These are phyloP conservation scores for Kryphioiulus occultus DNA, from an alignment of 2,888 invertebrate genomes.

Conservation along the genomic window DNA sequence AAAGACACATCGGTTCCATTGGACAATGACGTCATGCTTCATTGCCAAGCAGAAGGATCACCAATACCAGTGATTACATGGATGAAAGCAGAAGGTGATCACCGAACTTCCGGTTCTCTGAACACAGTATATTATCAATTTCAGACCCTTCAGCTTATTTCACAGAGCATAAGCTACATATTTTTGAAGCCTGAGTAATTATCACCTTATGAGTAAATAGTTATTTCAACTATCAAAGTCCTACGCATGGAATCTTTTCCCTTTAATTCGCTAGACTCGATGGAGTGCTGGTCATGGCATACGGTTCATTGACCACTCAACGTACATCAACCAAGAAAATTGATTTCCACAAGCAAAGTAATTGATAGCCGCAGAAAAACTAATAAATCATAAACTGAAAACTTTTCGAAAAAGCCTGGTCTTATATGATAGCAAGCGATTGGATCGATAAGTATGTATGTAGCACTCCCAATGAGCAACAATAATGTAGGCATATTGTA, in stretches of 20 bases:
- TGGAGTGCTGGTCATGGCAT: neutral
- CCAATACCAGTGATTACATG: slow-evolving; percentile 50
- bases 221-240: neutral
- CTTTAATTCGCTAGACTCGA: neutral
- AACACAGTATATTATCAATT: slow-evolving; percentile 2
- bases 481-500: neutral
- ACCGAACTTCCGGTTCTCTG: slow-evolving; percentile 9
- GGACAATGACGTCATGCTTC: slow-evolving; percentile 48
- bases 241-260: neutral
- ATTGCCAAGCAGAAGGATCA: slow-evolving; percentile 52
- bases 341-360: neutral
- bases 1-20: slow-evolving; percentile 51
- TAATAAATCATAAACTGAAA: slow-evolving; percentile 12
- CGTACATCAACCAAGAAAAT: neutral
- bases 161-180: slow-evolving; percentile 8
- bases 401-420: neutral
- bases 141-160: neutral
- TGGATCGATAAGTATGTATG: neutral
- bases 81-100: slow-evolving; percentile 55
- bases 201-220: neutral
- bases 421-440: neutral
- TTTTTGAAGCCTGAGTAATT: neutral
- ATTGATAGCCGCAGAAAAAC: neutral
- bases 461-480: neutral
- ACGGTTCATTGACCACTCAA: neutral